Evolutionary conservation across 2,113 vertebrate genomes (phyloP), one percentile per base, ranked within the genome.

Genomic region (Ceratotherium simum): DNA sequence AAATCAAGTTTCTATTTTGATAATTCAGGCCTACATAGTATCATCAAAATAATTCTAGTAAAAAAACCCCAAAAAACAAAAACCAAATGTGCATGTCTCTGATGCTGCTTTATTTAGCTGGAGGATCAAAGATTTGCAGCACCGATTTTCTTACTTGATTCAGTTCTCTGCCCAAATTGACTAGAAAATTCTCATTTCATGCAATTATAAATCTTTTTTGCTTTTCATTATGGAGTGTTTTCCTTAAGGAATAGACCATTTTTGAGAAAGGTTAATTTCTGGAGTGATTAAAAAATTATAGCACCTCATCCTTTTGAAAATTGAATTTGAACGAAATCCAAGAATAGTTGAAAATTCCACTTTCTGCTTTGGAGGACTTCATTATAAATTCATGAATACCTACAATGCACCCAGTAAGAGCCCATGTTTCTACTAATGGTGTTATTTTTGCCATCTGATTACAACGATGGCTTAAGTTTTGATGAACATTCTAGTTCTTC

Each of bases 171-270:
- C 46, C 69, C 58, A 87, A 96, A 96, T 81, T 70, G 54, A 95
- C 58, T 79, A 92, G 83, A 95, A 94, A 91, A 94, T 94, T 97
- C 90, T 96, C 92, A 97, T 95, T 93, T 95, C 64, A 78, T 64
- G 72, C 83, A 97, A 96, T 98, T 97, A 94, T 23, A 90, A 51
- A 65, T 67, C 83, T 78, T 95, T 79, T 90, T 82, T 90, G 94
- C 92, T 73, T 97, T 96, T 92, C 92, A 97, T 95, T 96, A 96
- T 83, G 95, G 76, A 92, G 80, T 70, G 89, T 84, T 92, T 96
- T 87, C 80, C 75, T 94, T 90, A 76, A 95, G 94, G 92, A 96
- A 80, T 79, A 81, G 75, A 60, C 48, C 25, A 48, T 78, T 96
- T 76, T 96, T 91, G 39, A 95, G 73, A 95, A 88, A 93, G 88